Evolutionary conservation across 2,797 vertebrate species (phyloP), one percentile per base, ranked within the genome.

Genomic region (Myiotriccus ornatus): DNA sequence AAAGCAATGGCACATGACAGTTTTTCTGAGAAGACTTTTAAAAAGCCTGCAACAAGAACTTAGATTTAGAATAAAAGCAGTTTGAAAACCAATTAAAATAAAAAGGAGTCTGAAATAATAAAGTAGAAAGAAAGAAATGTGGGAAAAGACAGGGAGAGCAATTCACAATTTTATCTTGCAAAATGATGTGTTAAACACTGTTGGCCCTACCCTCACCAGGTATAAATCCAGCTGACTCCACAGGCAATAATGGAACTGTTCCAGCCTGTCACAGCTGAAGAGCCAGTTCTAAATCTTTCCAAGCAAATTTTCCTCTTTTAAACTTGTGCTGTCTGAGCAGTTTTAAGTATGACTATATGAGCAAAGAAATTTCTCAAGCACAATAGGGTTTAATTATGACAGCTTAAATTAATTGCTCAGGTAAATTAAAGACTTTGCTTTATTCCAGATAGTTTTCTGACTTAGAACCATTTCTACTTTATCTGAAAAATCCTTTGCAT

Each of bases 221-320:
- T 90, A 80, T 93, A 94, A 94, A 92, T 90, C 64, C 71, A 83
- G 35, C 39, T 60, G 63, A 76, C 23, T 76, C 62, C 56, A 39
- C 67, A 67, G 88, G 74, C 74, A 70, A 15, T 82, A 84, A 90
- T 77, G 71, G 81, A 90, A 73, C 84, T 67, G 43, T 60, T 94
- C 84, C 71, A 84, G 65, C 60, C 49, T 79, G 63, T 73, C 88
- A 76, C 47, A 93, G n/a, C 63, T 84, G 67, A 95, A 90, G 47
- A 91, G 28, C 35, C 53, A 77, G 34, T 32, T 85, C 55, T 92
- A 94, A 92, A 92, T 80, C 75, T 93, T 88, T 52, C 60, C 59
- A 80, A 59, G 35, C 5, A 84, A 55, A 55, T 94, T 83, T 69
- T 78, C 39, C 55, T 76, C 50, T 94, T 73, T 81, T 69, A 85